Evolutionary conservation across 2,888 invertebrate species (phyloP).

Genomic region (Dysmachus trigonus): DNA sequence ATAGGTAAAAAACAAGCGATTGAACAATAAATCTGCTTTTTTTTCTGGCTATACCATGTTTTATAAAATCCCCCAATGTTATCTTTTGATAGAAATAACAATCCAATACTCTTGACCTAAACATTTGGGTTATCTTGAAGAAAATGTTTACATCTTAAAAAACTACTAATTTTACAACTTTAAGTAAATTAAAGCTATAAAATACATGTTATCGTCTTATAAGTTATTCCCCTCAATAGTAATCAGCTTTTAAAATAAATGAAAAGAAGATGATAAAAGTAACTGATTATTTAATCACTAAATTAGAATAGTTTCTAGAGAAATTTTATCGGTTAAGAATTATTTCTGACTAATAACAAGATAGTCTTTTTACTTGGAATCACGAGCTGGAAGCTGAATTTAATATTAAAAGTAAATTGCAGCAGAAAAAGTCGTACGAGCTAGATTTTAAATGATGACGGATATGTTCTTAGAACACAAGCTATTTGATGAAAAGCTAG

Average conservation of each 20-base stretch:
- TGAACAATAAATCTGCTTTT: too few relatives aligned
- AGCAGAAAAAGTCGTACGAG: background rate
- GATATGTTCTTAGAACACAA: background rate
- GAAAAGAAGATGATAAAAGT: background rate
- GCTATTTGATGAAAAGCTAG: background rate
- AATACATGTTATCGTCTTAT: background rate
- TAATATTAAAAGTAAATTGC: background rate
- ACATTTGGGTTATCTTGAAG: background rate
- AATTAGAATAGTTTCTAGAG: background rate
- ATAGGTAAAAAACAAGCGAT: too few relatives aligned
- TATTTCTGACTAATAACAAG: background rate
- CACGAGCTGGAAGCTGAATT: background rate
- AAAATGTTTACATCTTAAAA: background rate
- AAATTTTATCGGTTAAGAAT: background rate
- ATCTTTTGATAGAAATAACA: background rate
- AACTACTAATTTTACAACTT: background rate
- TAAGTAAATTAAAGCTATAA: background rate
- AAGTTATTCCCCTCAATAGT: background rate
- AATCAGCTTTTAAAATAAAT: background rate
- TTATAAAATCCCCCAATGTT: background rate
- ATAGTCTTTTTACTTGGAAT: background rate
- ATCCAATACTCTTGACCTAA: background rate
- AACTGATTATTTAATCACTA: background rate
- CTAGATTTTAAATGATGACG: background rate
- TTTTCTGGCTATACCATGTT: background rate